Base-by-base conservation (phyloP, 2,797 vertebrate genomes). In the Astyanax mexicanus region DNA sequence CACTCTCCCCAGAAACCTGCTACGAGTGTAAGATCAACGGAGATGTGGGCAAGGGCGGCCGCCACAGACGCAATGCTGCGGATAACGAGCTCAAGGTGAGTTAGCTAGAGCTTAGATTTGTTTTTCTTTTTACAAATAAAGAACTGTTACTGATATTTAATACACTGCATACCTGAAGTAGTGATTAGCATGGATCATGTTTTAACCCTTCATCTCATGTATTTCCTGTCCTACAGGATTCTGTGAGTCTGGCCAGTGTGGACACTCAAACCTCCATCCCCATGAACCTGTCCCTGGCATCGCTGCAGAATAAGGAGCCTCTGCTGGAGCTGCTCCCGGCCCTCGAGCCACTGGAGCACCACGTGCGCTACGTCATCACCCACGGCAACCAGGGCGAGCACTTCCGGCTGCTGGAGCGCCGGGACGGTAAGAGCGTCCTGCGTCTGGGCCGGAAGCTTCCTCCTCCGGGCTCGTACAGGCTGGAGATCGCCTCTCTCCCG, bases 11-110 rank as follows among this genome's bases (percentile, higher is more conserved):
- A 0, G 95, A 98, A 84, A 91, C 94, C 84, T 98, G 96, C 90
- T 98, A 98, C 0, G 96, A 98, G 86, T 99, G 96, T 85, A 98
- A 97, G 92, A 94, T 96, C 86, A 98, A 97, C 0, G 92, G 95
- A 1, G 95, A 93, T 74, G 91, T 88, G 65, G 92, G 90, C 60
- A 94, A 96, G 88, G 88, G 54, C 9, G 91, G 90, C 23, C 91
- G 95, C n/a, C 93, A 95, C 70, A 91, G 87, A 40, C 94, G 94
- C 64, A 92, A 90, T 0, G 0, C 86, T 37, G 90, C 88, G 0
- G 76, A 82, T 86, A 96, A 95, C 0, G 85, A 87, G 11, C 87
- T 92, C 19, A 81, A 78, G 70, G 86, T 94, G 92, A 90, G 93
- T 27, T 15, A 10, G 19, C 12, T 11, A 27, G 8, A 40, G 2